These are phyloP conservation scores for Varecia variegata DNA, from an alignment of 2,797 vertebrate genomes.

Conservation along the genomic window DNA sequence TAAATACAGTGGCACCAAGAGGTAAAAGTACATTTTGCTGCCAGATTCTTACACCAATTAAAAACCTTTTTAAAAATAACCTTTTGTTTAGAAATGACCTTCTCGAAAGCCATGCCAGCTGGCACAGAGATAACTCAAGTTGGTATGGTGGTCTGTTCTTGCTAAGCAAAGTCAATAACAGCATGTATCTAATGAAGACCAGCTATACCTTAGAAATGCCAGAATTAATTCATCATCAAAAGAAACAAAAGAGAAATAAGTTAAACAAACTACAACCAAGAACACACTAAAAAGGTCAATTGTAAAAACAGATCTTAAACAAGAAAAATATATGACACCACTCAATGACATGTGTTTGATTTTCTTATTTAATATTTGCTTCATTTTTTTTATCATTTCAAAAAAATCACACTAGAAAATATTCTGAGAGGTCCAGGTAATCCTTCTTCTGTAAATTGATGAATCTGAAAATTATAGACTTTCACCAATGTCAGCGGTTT, in stretches of 20 bases:
- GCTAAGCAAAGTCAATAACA: conserved; percentile 64
- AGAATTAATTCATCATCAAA: conserved; percentile 48
- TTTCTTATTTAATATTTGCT: conserved; percentile 40
- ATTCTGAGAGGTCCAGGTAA: not conserved
- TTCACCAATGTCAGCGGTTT: conserved; percentile 12
- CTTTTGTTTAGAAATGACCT: conserved; percentile 75
- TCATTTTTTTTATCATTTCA: not conserved
- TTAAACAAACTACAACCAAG: conserved; percentile 65
- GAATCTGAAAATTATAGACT: conserved; percentile 32
- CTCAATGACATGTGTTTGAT: conserved; percentile 59
- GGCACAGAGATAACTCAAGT: conserved; percentile 46
- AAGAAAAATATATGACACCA: conserved; percentile 55
- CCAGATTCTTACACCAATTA: conserved; percentile 76
- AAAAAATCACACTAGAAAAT: conserved; percentile 35
- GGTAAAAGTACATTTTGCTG: conserved; percentile 83
- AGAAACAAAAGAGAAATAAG: conserved; percentile 63
- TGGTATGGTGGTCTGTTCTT: conserved; percentile 65
- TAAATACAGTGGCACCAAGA: conserved; percentile 86
- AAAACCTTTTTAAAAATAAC: conserved; percentile 67
- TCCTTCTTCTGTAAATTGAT: conserved; percentile 43
- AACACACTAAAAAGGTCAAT: conserved; percentile 15
- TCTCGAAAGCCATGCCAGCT: conserved; percentile 70
- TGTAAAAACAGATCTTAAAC: not conserved
- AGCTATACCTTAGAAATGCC: conserved; percentile 61
- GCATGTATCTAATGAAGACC: conserved; percentile 67